Evolutionary conservation across 2,113 vertebrate species (phyloP).

Genomic region (Sclerurus mexicanus): DNA sequence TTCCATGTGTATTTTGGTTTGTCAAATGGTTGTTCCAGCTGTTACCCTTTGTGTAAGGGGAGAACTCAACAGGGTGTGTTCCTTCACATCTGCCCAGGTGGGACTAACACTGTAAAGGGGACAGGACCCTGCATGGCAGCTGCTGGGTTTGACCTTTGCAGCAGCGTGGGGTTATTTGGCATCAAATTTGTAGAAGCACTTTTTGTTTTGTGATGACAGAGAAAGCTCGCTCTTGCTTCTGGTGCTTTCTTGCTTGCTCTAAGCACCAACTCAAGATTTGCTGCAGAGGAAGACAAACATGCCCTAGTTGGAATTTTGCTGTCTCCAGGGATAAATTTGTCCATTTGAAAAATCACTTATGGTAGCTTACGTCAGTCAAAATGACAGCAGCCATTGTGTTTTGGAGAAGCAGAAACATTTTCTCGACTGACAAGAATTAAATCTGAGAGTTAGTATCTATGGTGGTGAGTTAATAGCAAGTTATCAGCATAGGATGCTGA

Average conservation of each 20-base stretch:
- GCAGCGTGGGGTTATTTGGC: not conserved
- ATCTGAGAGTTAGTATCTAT: not conserved
- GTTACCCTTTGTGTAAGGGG: not conserved
- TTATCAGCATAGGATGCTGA: not conserved
- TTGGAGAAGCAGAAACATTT: not conserved
- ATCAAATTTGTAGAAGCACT: not conserved
- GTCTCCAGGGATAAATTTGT: constrained; percentile 55
- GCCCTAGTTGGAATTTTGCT: constrained; percentile 36
- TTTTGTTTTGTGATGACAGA: not conserved
- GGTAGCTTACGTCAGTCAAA: constrained; percentile 46
- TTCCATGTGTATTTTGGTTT: not conserved
- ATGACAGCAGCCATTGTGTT: constrained; percentile 41
- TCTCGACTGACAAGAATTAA: not conserved
- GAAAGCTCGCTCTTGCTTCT: not conserved
- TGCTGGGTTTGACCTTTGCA: not conserved
- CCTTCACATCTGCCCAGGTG: not conserved
- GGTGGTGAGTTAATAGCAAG: not conserved
- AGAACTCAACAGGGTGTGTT: not conserved
- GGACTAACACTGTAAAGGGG: not conserved
- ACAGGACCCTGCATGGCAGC: accelerated
- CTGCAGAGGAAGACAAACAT: constrained; percentile 9
- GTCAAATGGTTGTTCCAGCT: not conserved
- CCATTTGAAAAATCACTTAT: constrained; percentile 49
- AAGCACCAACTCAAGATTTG: not conserved
- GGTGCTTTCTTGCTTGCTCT: not conserved